Base-by-base conservation (phyloP, 1,140 invertebrate species). In the Bombus impatiens region DNA sequence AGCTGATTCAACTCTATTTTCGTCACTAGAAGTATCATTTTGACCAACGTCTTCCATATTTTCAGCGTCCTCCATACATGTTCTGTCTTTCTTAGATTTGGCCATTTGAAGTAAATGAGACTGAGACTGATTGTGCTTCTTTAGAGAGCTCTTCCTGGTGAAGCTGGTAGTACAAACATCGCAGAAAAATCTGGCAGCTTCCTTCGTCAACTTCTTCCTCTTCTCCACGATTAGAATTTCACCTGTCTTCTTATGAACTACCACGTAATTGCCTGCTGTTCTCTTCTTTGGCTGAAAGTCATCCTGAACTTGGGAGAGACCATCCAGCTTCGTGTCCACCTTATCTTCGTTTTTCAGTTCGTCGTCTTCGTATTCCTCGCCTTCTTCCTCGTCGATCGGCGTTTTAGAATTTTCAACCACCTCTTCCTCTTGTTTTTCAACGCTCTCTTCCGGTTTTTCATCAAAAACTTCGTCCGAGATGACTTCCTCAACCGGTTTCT, bases 211-310 rank as follows among this genome's bases (percentile, higher is more conserved):
- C 57, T 95, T 95, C 59, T 95, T 95, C 53, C 93, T 92, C 67
- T 95, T 95, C 47, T 95, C 94, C 0, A 95, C 93, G 9, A 95
- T 95, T 9, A 95, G 57, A 42, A 95, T 94, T 70, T 95, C 94
- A 0, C 94, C 94, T 8, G 92, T 92, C 68, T 95, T 95, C 5
- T 91, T 94, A 10, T 94, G 94, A 0, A 94, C 94, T 0, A 95
- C 92, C 0, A 93, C 92, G 67, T 94, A 95, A 65, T 95, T 94
- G 3, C 93, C 94, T 12, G 90, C 78, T 0, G 88, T 62, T 37
- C 92, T 89, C 81, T 95, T 95, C 53, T 94, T 94, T 0, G 92
- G 90, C 0, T 91, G 92, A n/a, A 90, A 82, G 40, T 93, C 93
- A 18, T 93, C 90, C 4, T 68, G 68, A 15, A 13, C 5, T 18